A percentile compares a stretch with the other conserved stretches of the same genome.
phyloP scores from a whole-genome alignment of 2,113 vertebrate species.

The Trachemys scripta region DNA sequence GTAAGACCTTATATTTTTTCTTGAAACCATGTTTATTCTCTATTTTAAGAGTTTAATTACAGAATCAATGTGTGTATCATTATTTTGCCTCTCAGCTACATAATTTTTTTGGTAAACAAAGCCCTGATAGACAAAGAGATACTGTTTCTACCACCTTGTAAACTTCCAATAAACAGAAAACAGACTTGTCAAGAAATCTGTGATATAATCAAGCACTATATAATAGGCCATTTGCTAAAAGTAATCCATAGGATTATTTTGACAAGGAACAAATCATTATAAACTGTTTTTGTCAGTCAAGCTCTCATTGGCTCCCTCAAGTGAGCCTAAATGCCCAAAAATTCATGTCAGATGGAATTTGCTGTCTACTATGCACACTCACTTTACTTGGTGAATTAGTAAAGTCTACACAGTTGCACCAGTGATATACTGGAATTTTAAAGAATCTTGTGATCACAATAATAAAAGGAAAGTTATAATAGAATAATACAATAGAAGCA shows the following conservation, averaged over 20 bases:
- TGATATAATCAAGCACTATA: background rate
- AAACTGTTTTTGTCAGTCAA: background rate
- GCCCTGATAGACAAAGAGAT: background rate
- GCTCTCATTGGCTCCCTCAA: background rate
- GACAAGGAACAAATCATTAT: background rate
- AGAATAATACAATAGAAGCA: background rate
- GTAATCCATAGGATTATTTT: background rate
- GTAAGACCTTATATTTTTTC: background rate
- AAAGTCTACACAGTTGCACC: background rate
- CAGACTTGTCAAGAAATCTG: background rate
- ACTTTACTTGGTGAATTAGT: background rate
- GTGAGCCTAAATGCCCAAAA: background rate
- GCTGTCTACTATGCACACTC: background rate
- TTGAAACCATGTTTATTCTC: background rate
- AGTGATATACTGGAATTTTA: background rate
- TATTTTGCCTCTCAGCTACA: background rate
- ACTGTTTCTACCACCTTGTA: background rate
- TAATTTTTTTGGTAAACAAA: background rate
- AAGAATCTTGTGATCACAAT: background rate
- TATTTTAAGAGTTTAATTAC: background rate
- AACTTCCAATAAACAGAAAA: background rate
- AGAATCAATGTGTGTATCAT: background rate
- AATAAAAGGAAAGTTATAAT: background rate
- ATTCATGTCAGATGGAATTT: background rate
- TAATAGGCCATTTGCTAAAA: background rate